These are phyloP conservation scores for Furcula furcula DNA, from an alignment of 2,888 invertebrate species.

Conservation along the genomic window DNA sequence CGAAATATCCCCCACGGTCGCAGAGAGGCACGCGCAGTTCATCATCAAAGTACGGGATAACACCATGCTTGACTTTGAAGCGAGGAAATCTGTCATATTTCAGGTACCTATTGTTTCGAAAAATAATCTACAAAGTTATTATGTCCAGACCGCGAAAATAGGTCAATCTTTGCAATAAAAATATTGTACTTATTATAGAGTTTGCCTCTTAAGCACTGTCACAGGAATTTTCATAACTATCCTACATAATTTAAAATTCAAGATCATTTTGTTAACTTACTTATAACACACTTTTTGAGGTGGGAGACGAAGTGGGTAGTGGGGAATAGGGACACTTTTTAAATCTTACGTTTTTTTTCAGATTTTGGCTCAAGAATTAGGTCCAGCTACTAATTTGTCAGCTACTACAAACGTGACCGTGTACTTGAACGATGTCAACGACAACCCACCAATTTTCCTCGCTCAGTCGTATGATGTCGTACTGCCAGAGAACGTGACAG, in stretches of 20 bases:
- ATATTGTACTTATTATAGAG: too few relatives aligned
- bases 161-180: too few relatives aligned
- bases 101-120: constrained; percentile 84
- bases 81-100: constrained; percentile 87
- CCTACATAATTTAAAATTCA: too few relatives aligned
- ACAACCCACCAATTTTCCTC: constrained; percentile 91
- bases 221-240: too few relatives aligned
- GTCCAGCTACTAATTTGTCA: constrained; percentile 88
- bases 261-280: too few relatives aligned
- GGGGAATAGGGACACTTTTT: too few relatives aligned
- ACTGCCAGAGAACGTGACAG: constrained; percentile 90
- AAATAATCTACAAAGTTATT: too few relatives aligned
- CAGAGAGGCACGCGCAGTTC: constrained; percentile 89
- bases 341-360: constrained; percentile 44
- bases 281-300: too few relatives aligned
- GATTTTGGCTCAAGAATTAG: constrained; percentile 91
- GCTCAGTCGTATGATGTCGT: constrained; percentile 87
- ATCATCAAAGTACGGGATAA: constrained; percentile 92
- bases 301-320: too few relatives aligned
- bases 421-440: constrained; percentile 92
- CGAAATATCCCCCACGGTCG: constrained; percentile 91
- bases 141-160: too few relatives aligned
- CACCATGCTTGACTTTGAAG: constrained; percentile 91
- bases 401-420: constrained; percentile 89
- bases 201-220: too few relatives aligned